Base-by-base conservation (phyloP, 1,140 invertebrate species). In the Drosophila baimaii region DNA sequence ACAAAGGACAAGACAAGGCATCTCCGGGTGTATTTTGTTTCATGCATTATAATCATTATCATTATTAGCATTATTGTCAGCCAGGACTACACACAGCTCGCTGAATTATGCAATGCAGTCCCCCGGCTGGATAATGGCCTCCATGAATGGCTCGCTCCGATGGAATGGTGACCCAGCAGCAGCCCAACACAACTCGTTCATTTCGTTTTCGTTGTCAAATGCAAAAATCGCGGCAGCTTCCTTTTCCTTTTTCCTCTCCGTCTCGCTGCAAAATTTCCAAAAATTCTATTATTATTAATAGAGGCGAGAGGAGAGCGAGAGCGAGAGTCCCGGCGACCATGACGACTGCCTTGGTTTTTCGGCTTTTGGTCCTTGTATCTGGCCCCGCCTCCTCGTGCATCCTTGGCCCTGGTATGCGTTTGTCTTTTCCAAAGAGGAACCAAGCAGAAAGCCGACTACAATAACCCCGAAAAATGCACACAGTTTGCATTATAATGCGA, bases 401-500 rank as follows among this genome's bases (percentile, higher is more conserved):
- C 43, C 64, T 31, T 63, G n/a, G 69, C 33, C 59, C 44, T 88
- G 83, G 79, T 77, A 79, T 86, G 83, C 83, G 76, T 79, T 86
- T 88, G 79, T 86, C 83, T 86, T 82, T 79, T 65, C 44, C 46
- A 31, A 52, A 35, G 21, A 2, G 49, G 49, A 52, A 5, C 49
- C 49, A 21, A 21, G 49, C 77, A 44, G 17, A 80, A 68, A 80
- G 62, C 55, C 66, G 79, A 86, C 83, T 86, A 86, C 83, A 86
- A 86, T 86, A 86, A 80, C 83, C 83, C 68, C 83, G 83, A 86
- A 86, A 89, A 89, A 89, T 89, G 84, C 84, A 89, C 84, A 89
- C 84, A 89, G 84, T 84, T 89, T 89, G 84, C 84, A 89, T 89
- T 89, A 89, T 89, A 89, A 89, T 89, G 84, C 84, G 84, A 89